Base-by-base conservation (phyloP, 2,888 invertebrate species). In the Metopia argyrocephala region DNA sequence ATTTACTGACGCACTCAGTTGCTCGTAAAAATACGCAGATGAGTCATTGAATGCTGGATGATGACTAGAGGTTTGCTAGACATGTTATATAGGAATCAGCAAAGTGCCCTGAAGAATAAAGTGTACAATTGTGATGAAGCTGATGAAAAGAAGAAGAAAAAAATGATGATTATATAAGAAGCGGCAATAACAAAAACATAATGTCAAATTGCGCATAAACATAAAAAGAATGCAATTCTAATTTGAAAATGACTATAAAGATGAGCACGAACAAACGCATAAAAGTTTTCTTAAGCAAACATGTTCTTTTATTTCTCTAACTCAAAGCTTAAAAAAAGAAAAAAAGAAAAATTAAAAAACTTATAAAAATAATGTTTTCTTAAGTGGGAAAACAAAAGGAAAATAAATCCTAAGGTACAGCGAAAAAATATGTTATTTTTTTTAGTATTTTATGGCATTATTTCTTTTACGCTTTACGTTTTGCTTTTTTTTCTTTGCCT, bases 131-230 rank as follows among this genome's bases (percentile, higher is more conserved):
- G 15, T 48, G n/a, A 64, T 25, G 62, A 9, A 9, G 28, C 28
- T 27, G 46, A 62, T 0, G 57, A 74, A 21, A 18, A 5, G 5
- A 21, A 66, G 7, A 28, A n/a, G n/a, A n/a, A n/a, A n/a, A n/a
- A n/a, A n/a, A 61, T 27, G 28, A 70, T 65, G 57, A 71, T 78
- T 71, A 20, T 54, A 71, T 78, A 28, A 65, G 7, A 12, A 78
- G 71, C 65, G 66, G 66, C 78, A 54, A 9, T 20, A 23, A 71
- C 27, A 50, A 65, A 65, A 76, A 70, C 65, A 21, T 54, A 54
- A 46, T 78, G 71, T 71, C 71, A 71, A 78, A 78, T 78, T 78
- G 78, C 71, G 78, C 78, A 78, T 78, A 66, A 71, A 76, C 61
- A 70, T 18, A n/a, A 57, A 46, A 69, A 50, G 28, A 21, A 21